Evolutionary conservation across 2,797 vertebrate genomes (phyloP).

Genomic region (Ptychobarbus kaznakovi): DNA sequence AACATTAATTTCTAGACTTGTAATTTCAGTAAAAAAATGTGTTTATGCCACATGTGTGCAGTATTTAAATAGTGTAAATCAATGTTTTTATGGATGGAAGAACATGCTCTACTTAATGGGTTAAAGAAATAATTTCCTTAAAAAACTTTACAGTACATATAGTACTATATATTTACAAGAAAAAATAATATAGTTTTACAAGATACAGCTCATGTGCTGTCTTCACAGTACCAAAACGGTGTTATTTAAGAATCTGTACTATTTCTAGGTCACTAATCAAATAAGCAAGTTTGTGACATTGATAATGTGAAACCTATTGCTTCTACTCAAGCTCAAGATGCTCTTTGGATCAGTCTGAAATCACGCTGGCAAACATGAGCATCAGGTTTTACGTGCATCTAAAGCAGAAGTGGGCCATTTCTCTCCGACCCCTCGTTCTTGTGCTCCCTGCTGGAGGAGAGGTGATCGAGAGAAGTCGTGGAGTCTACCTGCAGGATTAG

Average conservation of each 20-base stretch:
- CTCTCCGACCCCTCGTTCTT: constrained; percentile 51
- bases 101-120: too few species aligned
- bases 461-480: constrained; percentile 65
- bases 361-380: background rate
- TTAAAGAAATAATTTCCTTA: too few species aligned
- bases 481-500: constrained; percentile 81
- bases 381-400: background rate
- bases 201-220: background rate
- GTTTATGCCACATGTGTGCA: background rate
- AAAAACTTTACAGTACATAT: too few species aligned
- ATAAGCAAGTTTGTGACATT: constrained; percentile 1
- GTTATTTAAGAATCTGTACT: background rate
- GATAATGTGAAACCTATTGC: background rate
- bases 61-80: too few species aligned
- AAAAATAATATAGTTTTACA: background rate
- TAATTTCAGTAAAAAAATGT: background rate
- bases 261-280: background rate
- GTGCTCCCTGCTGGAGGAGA: constrained; percentile 62
- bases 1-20: background rate
- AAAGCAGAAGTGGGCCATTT: constrained; percentile 25
- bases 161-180: background rate
- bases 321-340: background rate
- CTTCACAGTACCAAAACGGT: too few species aligned
- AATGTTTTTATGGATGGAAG: too few species aligned
- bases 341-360: background rate